These are phyloP conservation scores for Laspeyria flexula DNA, from an alignment of 2,888 invertebrate species.

Conservation along the genomic window DNA sequence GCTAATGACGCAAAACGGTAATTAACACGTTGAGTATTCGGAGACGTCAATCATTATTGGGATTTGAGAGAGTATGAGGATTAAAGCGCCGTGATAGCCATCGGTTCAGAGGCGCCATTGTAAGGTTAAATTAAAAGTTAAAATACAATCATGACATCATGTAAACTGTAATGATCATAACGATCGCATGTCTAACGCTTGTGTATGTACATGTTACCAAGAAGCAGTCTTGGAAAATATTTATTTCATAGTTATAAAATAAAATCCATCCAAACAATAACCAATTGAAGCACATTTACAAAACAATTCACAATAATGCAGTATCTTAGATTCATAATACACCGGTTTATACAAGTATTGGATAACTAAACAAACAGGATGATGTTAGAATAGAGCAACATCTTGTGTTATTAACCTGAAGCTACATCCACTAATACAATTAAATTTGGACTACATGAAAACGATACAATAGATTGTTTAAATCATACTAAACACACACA, in stretches of 20 bases:
- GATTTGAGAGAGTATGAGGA: background rate
- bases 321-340: too few species aligned
- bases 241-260: too few species aligned
- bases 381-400: too few species aligned
- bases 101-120: background rate
- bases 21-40: slow-evolving; percentile 13
- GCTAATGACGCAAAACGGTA: slow-evolving; percentile 12
- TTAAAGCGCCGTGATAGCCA: slow-evolving; percentile 5
- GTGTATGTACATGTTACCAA: background rate
- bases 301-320: too few species aligned
- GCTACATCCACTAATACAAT: too few species aligned
- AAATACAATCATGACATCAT: background rate
- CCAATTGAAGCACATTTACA: too few species aligned
- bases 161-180: background rate
- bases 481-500: slow-evolving; percentile 4
- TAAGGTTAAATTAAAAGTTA: background rate
- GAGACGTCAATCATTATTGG: slow-evolving; percentile 4
- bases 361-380: too few species aligned
- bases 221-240: too few species aligned
- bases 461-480: background rate
- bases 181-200: background rate
- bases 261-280: too few species aligned
- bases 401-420: too few species aligned
- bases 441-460: too few species aligned
- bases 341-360: too few species aligned